Conservation (phyloP, 1,140 invertebrate species). For the Prorops nasuta region DNA sequence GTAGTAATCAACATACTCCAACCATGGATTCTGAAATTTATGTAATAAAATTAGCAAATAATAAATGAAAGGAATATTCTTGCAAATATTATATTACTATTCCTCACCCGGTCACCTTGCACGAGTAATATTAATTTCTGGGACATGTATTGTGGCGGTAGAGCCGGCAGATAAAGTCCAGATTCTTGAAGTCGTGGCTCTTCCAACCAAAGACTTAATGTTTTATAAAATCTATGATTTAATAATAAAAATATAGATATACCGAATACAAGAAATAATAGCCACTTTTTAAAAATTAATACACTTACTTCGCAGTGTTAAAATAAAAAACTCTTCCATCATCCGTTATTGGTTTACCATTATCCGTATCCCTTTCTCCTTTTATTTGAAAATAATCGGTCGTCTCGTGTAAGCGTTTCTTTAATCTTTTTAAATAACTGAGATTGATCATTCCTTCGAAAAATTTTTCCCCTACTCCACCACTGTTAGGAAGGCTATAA, state of each 20-base stretch:
- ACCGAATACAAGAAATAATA: background rate
- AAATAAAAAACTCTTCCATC: constrained; percentile 49
- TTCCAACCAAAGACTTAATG: constrained; percentile 75
- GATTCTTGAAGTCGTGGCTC: constrained; percentile 72
- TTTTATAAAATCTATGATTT: constrained; percentile 61
- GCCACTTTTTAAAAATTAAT: background rate
- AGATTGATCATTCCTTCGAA: constrained; percentile 73
- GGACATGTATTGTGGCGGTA: constrained; percentile 72
- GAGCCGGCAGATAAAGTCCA: constrained; percentile 67
- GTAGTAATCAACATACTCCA: constrained; percentile 67
- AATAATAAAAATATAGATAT: constrained; percentile 1
- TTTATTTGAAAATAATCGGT: constrained; percentile 61
- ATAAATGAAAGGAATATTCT: background rate
- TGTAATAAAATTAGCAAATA: constrained; percentile 1
- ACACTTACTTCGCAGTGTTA: constrained; percentile 43
- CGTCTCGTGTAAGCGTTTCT: constrained; percentile 67
- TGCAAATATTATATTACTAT: background rate
- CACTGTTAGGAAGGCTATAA: constrained; percentile 22
- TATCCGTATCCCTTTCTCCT: constrained; percentile 42
- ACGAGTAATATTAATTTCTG: constrained; percentile 58
- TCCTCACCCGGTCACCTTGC: constrained; percentile 55
- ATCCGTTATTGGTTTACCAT: constrained; percentile 45
- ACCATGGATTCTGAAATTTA: constrained; percentile 59
- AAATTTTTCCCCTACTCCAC: constrained; percentile 73
- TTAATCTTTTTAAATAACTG: constrained; percentile 71